Conservation (phyloP, 2,113 vertebrate species). For the Progne subis region DNA sequence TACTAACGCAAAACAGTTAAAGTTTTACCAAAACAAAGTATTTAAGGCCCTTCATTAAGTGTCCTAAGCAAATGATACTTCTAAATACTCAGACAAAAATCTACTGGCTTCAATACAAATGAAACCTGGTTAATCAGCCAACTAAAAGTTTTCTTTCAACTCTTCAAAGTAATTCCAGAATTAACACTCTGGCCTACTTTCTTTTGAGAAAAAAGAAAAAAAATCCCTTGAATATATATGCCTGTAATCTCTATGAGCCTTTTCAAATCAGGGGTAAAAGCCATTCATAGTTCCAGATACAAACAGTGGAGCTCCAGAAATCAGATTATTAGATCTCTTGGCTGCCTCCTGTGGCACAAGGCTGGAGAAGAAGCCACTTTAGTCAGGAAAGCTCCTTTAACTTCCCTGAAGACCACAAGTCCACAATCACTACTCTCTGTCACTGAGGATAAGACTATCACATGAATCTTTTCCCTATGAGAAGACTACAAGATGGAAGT, state of each 20-base stretch:
- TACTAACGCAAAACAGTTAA: not conserved
- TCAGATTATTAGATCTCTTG: not conserved
- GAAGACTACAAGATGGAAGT: not conserved
- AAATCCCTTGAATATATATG: not conserved
- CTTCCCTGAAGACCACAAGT: not conserved
- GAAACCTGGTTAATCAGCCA: not conserved
- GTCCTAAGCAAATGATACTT: not conserved
- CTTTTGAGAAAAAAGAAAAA: not conserved
- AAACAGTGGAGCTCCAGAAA: not conserved
- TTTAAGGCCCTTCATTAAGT: not conserved
- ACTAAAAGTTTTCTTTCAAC: not conserved
- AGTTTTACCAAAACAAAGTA: not conserved
- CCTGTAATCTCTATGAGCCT: not conserved
- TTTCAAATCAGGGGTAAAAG: not conserved
- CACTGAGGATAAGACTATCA: not conserved
- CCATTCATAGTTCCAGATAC: not conserved
- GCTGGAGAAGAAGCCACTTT: not conserved
- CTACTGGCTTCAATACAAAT: not conserved
- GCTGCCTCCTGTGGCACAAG: not conserved
- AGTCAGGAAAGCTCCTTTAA: not conserved
- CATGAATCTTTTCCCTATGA: not conserved
- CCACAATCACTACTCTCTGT: fast-evolving
- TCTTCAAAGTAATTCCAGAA: not conserved
- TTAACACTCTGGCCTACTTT: not conserved
- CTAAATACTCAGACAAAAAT: not conserved